Evolutionary conservation across 1,140 invertebrate genomes (phyloP), one percentile per base, ranked within the genome.

Genomic region (Hypsibius dujardini): DNA sequence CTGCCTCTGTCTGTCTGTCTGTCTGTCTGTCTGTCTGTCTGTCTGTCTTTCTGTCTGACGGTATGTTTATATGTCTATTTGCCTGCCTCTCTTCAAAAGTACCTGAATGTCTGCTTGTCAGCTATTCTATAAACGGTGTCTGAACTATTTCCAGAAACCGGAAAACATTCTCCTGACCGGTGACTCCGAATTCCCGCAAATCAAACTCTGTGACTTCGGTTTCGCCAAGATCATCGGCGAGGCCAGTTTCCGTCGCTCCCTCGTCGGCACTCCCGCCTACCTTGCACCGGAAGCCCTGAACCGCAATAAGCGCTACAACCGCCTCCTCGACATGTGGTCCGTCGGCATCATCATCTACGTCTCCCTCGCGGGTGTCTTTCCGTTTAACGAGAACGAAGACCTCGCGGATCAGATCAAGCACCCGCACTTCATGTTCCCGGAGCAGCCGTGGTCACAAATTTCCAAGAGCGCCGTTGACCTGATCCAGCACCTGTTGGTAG

Each of bases 211-310:
- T 78, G 80, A 82, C 77, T 72, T 74, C 69, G 74, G 71, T 72
- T 75, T 83, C 83, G 59, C 75, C 87, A 90, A 74, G 92, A 97
- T 82, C 72, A 89, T 89, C 59, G 82, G 86, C 69, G 79, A 81
- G 74, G 80, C 79, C 72, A 81, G 80, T 70, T 81, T 82, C 77
- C 76, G 80, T 67, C 73, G 78, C 73, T 81, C 80, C 60, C 78
- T 82, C 3, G 81, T 82, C n/a, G 81, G 81, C 46, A 82, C 81
- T 42, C 81, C 81, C 70, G 81, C 81, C 28, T 82, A 82, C 76
- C 76, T 80, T 69, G 80, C 80, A 60, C 80, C 80, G 47, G 79
- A 81, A 74, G 81, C 80, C n/a, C 73, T 81, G 2, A 73, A 46
- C 59, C 80, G 80, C 70, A 80, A 78, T 73, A 81, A 80, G 74